Evolutionary conservation across 2,888 invertebrate species (phyloP), one percentile per base, ranked within the genome.

Genomic region (Autographa pulchrina): DNA sequence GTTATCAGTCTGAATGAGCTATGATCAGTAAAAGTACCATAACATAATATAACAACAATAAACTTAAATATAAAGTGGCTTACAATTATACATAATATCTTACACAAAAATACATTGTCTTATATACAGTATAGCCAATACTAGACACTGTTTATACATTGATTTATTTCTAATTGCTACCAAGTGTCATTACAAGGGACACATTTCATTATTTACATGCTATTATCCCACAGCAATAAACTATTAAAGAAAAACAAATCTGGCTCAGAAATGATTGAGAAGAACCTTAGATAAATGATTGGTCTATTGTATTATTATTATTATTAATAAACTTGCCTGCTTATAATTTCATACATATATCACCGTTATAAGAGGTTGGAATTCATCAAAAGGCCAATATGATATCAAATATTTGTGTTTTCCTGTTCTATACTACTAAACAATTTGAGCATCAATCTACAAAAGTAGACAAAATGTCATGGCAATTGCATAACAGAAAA

Each of bases 1-100:
- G n/a, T 48, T n/a, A 48, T 48, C 48, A 48, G 48, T 48, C 48
- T 48, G 48, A n/a, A 48, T 48, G 48, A 48, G 48, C 48, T 48
- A 48, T 48, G 48, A 48, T 48, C 14, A 14, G 14, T 43, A 43
- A 14, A 41, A 14, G 43, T 43, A 43, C 43, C 43, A 43, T 43
- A 43, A 43, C 14, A 43, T 16, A 43, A 43, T 43, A 43, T 11
- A 16, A 43, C 16, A 43, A 14, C n/a, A 48, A 48, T 48, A 6
- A 48, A 48, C n/a, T n/a, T 48, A n/a, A n/a, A 48, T 48, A 0
- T 48, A n/a, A 48, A 7, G 48, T n/a, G 5, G n/a, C 48, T 48
- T 48, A 48, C 5, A 48, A 48, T 48, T 48, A 48, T n/a, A 48
- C 16, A 48, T 48, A 48, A 48, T 48, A 48, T 48, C 48, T 48